Conservation (phyloP, 92 coral and sea anemone species). For the Porites lobata region DNA sequence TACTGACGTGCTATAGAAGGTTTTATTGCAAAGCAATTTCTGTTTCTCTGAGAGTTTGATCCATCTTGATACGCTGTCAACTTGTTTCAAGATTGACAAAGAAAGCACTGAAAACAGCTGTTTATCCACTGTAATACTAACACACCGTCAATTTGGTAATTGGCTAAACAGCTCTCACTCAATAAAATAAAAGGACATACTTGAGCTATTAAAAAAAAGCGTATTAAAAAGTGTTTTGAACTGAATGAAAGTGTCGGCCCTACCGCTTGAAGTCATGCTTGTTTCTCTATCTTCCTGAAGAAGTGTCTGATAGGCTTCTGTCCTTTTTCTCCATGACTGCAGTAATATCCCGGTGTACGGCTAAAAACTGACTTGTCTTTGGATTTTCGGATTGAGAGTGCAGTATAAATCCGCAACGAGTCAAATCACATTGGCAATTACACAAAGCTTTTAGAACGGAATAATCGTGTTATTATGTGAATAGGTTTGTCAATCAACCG, state of each 20-base stretch:
- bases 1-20: too few relatives aligned
- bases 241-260: neutral
- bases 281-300: neutral
- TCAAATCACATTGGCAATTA: neutral
- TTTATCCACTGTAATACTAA: too few relatives aligned
- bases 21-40: too few relatives aligned
- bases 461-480: constrained; percentile 23
- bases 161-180: too few relatives aligned
- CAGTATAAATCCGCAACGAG: neutral
- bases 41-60: too few relatives aligned
- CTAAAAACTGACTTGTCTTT: neutral
- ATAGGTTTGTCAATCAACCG: constrained; percentile 17
- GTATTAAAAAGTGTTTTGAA: neutral
- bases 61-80: too few relatives aligned
- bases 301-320: neutral
- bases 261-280: neutral
- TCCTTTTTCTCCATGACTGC: neutral
- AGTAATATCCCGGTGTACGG: neutral
- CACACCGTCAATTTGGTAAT: too few relatives aligned
- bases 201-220: too few relatives aligned
- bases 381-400: neutral
- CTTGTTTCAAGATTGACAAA: too few relatives aligned
- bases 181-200: neutral
- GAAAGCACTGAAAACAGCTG: too few relatives aligned
- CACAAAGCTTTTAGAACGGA: neutral